These are phyloP conservation scores for Rhingia rostrata DNA, from an alignment of 2,888 invertebrate species.

Conservation along the genomic window DNA sequence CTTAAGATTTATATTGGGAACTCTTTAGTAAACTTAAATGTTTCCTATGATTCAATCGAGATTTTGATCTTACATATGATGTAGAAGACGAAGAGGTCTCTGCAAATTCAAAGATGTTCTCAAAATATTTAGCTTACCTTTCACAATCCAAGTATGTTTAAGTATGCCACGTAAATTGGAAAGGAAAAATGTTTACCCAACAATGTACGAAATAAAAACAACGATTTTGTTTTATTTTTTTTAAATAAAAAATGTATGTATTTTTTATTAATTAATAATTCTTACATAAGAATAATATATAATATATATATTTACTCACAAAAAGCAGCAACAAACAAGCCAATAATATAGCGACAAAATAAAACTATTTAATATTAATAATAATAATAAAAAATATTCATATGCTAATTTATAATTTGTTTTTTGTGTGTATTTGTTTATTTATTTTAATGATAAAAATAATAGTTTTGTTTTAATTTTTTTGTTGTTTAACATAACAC, in stretches of 20 bases:
- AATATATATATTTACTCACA: constrained; percentile 79
- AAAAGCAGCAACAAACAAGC: constrained; percentile 83
- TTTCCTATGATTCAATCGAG: no score
- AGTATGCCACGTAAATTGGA: neutral
- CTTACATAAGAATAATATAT: constrained; percentile 74
- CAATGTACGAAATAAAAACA: constrained; percentile 37
- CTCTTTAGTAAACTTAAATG: no score
- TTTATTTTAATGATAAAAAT: constrained; percentile 54
- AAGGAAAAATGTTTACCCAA: neutral
- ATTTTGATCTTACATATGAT: no score
- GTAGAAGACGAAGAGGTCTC: no score
- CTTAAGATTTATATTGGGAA: no score
- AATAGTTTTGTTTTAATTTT: constrained; percentile 35
- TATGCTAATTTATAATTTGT: constrained; percentile 66
- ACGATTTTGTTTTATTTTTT: constrained; percentile 54
- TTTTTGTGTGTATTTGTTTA: constrained; percentile 35
- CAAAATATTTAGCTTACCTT: no score
- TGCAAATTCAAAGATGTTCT: no score
- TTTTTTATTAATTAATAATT: constrained; percentile 75
- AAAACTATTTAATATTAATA: constrained; percentile 71
- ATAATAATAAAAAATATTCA: constrained; percentile 66
- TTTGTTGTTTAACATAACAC: constrained; percentile 47
- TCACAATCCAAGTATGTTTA: no score
- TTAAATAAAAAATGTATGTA: constrained; percentile 74
- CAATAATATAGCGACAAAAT: constrained; percentile 76